A percentile compares a stretch with the other conserved stretches of the same genome.
Conservation (phyloP, 2,888 invertebrate species). For the Acleris sparsana region DNA sequence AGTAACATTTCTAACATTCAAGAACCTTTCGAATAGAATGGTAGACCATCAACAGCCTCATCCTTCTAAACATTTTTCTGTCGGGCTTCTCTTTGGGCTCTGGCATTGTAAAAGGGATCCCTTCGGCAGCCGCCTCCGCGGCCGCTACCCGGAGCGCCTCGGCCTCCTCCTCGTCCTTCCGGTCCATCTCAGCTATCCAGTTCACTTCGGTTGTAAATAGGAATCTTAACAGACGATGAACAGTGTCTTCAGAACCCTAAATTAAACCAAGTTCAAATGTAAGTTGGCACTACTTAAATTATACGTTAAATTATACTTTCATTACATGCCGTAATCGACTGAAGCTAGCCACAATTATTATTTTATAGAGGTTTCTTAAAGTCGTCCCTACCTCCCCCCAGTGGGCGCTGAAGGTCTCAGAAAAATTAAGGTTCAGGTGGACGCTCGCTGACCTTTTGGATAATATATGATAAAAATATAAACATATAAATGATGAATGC, state of each 20-base stretch:
- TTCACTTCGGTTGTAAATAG: slow-evolving; percentile 60
- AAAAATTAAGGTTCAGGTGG: no score
- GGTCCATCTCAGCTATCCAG: slow-evolving; percentile 57
- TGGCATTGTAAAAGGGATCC: slow-evolving; percentile 41
- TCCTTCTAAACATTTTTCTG: slow-evolving; percentile 61
- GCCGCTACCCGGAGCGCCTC: slow-evolving; percentile 42
- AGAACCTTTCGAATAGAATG: slow-evolving; percentile 73
- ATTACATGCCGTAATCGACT: no score
- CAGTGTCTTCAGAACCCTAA: slow-evolving; percentile 79
- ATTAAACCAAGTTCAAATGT: not conserved
- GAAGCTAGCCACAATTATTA: no score
- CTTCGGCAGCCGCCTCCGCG: slow-evolving; percentile 47
- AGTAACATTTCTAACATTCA: no score
- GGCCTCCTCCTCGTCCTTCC: slow-evolving; percentile 47
- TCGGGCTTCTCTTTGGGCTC: slow-evolving; percentile 47
- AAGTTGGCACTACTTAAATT: not conserved
- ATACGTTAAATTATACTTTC: no score
- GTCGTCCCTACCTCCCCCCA: no score
- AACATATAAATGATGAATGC: no score
- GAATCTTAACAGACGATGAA: slow-evolving; percentile 70
- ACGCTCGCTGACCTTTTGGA: no score
- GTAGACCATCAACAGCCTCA: slow-evolving; percentile 71
- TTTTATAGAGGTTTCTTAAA: no score
- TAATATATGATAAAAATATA: no score
- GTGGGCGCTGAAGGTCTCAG: no score